Evolutionary conservation across 1,140 invertebrate genomes (phyloP), one percentile per base, ranked within the genome.

Genomic region (Aphaenogaster ashmeadi): DNA sequence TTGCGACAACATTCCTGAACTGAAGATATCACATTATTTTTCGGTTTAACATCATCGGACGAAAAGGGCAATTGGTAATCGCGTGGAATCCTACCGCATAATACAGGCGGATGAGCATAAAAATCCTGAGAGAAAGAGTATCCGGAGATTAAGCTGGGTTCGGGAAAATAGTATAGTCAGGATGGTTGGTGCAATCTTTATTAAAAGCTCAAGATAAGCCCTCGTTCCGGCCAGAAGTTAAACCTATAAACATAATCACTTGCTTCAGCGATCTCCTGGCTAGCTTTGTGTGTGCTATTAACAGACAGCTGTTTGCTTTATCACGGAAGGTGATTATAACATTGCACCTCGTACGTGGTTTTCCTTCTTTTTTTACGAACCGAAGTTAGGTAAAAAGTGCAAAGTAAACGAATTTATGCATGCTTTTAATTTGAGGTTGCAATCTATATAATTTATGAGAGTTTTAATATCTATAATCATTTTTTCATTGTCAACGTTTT

Each of bases 131-230:
- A 79, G 56, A 66, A 72, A 84, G 47, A 6, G 47, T 44, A 66
- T 84, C 21, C 38, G 58, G 58, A 79, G 89, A 90, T 90, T 90
- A 90, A 90, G 27, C 88, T 77, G 52, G 87, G 54, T 62, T 84
- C 27, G 36, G 67, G 47, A 75, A 79, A 87, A 78, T 60, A 33
- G 56, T 71, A 80, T 60, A 86, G 56, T 44, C 27, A 9, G 58
- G 56, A 38, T 62, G 18, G 80, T 41, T 36, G 67, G 41, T 74
- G 72, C 78, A 80, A 89, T 84, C 75, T 62, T 67, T 86, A 86
- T 93, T 88, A 91, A 93, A 93, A 92, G 90, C 89, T 87, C 77
- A 58, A 91, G 93, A 93, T 94, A 93, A 94, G 91, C 91, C 41
- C 60, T 71, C 33, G 74, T 77, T 64, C 66, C 79, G 54, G 36